Conservation (phyloP, 2,113 vertebrate genomes). For the Sander lucioperca region DNA sequence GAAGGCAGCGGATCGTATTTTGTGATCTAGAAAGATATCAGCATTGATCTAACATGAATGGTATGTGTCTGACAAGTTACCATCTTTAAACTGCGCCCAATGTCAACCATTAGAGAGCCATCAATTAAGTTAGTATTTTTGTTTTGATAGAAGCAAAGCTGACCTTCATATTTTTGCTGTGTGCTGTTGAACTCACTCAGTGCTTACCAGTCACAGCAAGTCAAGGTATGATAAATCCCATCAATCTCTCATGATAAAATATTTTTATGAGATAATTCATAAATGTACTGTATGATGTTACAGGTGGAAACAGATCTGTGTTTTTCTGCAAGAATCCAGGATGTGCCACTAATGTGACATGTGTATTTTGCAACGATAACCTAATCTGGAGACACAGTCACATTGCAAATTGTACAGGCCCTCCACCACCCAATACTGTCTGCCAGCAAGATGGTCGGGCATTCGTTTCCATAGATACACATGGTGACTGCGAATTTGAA, state of each 20-base stretch:
- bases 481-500: constrained; percentile 23
- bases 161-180: not conserved
- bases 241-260: not conserved
- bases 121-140: not conserved
- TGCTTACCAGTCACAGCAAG: not conserved
- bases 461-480: not conserved
- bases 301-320: not conserved
- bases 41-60: not conserved
- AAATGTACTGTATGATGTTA: not conserved
- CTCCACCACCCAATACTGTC: not conserved
- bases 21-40: not conserved
- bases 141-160: not conserved
- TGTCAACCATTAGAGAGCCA: not conserved
- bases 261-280: not conserved
- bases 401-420: not conserved
- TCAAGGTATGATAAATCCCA: not conserved
- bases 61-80: constrained; percentile 9
- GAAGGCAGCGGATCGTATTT: not conserved
- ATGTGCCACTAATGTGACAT: not conserved
- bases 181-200: accelerated
- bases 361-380: not conserved
- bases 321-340: constrained; percentile 16
- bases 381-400: accelerated
- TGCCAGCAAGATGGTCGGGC: constrained; percentile 23
- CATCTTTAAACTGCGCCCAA: not conserved